Evolutionary conservation across 2,888 invertebrate species (phyloP), one percentile per base, ranked within the genome.

Genomic region (Stenodema calcarata): DNA sequence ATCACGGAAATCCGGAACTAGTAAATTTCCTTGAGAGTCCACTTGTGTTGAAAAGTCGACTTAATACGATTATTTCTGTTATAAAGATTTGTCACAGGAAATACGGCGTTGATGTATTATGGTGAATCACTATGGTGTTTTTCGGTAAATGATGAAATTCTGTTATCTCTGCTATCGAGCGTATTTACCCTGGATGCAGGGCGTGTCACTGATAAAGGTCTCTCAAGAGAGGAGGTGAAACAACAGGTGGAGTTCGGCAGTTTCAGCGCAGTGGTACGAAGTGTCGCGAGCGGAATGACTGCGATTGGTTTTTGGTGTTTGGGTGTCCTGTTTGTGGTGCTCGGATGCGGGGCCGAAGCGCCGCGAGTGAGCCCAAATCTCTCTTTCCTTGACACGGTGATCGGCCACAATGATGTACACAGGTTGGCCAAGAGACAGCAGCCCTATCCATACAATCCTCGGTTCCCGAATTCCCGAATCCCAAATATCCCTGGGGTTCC

Each of bases 391-490:
- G 79, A 79, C 27, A 18, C 50, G 30, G 79, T 79, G 35, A 35
- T 0, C 0, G 30, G 35, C 16, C 41, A 16, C n/a, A 18, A 54
- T 3, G 54, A 18, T 16, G 7, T 18, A 18, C 54, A 54, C 18
- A 54, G 54, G 18, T n/a, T 54, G 54, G 18, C n/a, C 54, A 81
- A 62, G 69, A 54, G 81, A 18, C 81, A 81, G 69, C 81, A 81
- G 81, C 81, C 54, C 7, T 62, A 81, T 16, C 81, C 81, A 16
- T 81, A 81, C 69, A 81, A 81, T 27, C 81, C 81, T 27, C 54
- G 81, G 28, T 1, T 30, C 11, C 81, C 50, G 9, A 42, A 42
- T 76, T n/a, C 14, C 12, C 14, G 76, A 35, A 6, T 35, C 11
- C 76, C 76, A 0, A 2, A n/a, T 4, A 75, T 16, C n/a, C 69